Evolutionary conservation across 2,797 vertebrate species (phyloP).

Genomic region (Echiichthys vipera): DNA sequence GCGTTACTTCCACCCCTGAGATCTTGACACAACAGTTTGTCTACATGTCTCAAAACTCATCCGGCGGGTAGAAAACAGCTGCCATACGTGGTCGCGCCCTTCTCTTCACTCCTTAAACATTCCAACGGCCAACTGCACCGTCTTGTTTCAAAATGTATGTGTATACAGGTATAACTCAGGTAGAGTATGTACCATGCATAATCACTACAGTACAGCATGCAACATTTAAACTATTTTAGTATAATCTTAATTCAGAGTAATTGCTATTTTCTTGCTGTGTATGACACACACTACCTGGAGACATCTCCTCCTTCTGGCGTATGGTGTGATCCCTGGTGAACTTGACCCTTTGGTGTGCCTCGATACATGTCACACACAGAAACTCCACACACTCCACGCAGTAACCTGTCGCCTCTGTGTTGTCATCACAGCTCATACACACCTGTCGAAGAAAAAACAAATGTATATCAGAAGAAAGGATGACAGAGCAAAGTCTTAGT

Average conservation of each 20-base stretch:
- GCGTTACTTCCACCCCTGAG: no score
- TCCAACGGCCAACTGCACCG: no score
- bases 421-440: constrained; percentile 98
- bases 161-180: background rate
- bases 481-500: background rate
- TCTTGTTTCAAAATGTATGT: no score
- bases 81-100: background rate
- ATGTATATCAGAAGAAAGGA: background rate
- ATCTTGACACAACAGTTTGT: no score
- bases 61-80: background rate
- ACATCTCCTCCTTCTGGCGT: constrained; percentile 96
- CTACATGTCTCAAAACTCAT: background rate
- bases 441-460: constrained; percentile 80
- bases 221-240: background rate
- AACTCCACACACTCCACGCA: constrained; percentile 98
- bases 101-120: background rate
- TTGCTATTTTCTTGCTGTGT: rapidly evolving
- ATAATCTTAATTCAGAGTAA: background rate
- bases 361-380: constrained; percentile 95
- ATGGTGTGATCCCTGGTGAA: constrained; percentile 98
- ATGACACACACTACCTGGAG: constrained; percentile 86
- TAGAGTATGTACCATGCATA: background rate
- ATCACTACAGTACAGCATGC: background rate
- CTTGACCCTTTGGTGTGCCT: constrained; percentile 97
- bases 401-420: constrained; percentile 96